Conservation (phyloP, 2,797 vertebrate species). For the Pelobates cultripes region DNA sequence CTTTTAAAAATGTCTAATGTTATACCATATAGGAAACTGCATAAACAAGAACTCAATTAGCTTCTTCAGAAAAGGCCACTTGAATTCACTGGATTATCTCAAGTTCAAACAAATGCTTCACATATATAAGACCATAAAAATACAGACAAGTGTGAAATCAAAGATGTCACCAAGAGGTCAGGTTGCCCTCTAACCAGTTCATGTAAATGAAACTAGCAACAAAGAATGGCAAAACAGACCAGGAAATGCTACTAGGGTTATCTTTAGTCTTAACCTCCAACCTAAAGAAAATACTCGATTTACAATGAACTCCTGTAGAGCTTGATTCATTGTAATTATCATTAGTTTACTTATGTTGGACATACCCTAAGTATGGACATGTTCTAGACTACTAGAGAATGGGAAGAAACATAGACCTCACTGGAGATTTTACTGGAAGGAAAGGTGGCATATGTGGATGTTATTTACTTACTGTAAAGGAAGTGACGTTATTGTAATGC, state of each 20-base stretch:
- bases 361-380: too few species aligned
- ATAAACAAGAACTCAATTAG: background rate
- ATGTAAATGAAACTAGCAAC: background rate
- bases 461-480: too few species aligned
- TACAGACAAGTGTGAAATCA: background rate
- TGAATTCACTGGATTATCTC: background rate
- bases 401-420: too few species aligned
- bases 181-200: background rate
- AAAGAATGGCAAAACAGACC: background rate
- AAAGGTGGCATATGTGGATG: too few species aligned
- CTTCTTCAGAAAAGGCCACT: background rate
- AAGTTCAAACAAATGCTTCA: background rate
- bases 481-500: too few species aligned
- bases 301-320: too few species aligned
- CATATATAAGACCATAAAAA: background rate
- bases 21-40: background rate
- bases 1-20: background rate
- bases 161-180: background rate
- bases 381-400: too few species aligned
- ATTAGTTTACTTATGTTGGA: too few species aligned
- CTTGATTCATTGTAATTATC: too few species aligned
- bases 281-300: background rate
- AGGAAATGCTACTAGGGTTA: background rate
- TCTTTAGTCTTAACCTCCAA: background rate
- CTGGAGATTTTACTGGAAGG: too few species aligned